phyloP scores from a whole-genome alignment of 2,113 vertebrate species.

The Ivindomyrus marchei region DNA sequence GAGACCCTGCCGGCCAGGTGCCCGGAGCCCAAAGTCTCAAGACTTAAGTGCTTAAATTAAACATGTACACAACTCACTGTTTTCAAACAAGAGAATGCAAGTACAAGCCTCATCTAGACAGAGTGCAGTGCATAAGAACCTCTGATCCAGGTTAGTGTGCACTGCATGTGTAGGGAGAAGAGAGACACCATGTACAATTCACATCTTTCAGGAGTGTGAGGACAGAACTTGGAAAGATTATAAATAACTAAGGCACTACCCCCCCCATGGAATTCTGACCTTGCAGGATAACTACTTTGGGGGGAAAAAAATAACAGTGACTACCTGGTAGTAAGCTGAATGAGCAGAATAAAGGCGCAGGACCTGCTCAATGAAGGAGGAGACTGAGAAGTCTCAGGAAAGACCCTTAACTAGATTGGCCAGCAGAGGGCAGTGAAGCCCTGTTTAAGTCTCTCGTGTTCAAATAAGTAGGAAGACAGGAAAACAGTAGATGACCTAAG shows the following conservation, averaged over 20 bases:
- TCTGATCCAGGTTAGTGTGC: background rate
- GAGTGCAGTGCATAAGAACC: background rate
- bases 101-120: background rate
- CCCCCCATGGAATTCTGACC: background rate
- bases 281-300: background rate
- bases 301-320: background rate
- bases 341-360: background rate
- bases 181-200: background rate
- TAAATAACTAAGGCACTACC: background rate
- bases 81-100: background rate
- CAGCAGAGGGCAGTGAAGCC: slow-evolving; percentile 17
- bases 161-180: background rate
- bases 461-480: background rate
- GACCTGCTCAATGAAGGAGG: background rate
- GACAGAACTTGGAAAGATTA: background rate
- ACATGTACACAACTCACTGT: background rate
- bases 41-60: background rate
- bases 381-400: background rate
- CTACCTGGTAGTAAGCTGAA: background rate
- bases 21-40: background rate
- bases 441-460: background rate
- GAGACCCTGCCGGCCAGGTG: background rate
- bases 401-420: background rate
- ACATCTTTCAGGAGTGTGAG: background rate
- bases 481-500: slow-evolving; percentile 3